phyloP scores from a whole-genome alignment of 2,113 vertebrate species.

The Ctenodactylus gundi region DNA sequence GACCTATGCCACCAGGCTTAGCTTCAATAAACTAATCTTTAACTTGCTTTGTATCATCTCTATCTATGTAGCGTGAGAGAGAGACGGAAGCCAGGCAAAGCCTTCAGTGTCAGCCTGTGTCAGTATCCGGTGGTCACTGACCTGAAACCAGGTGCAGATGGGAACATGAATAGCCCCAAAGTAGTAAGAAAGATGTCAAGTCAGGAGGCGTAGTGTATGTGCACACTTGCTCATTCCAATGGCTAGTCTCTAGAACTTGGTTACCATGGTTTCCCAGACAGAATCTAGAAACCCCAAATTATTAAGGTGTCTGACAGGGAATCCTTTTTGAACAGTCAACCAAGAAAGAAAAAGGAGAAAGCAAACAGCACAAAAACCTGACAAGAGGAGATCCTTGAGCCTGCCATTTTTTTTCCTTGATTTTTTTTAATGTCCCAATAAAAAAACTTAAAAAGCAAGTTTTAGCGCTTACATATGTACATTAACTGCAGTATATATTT shows the following conservation, averaged over 20 bases:
- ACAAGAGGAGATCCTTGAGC: background rate
- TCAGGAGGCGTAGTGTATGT: background rate
- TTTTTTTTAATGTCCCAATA: too few relatives aligned
- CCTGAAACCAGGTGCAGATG: slow-evolving; percentile 28
- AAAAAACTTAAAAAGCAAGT: too few relatives aligned
- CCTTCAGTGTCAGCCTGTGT: background rate
- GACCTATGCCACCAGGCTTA: too few relatives aligned
- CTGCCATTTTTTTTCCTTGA: too few relatives aligned
- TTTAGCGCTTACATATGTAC: too few relatives aligned
- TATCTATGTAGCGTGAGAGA: background rate
- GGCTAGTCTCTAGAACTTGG: background rate
- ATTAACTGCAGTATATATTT: too few relatives aligned
- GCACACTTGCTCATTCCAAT: background rate
- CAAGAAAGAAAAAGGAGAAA: background rate
- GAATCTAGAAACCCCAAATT: background rate
- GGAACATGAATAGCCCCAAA: background rate
- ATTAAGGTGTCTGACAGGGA: background rate
- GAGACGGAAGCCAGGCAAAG: background rate
- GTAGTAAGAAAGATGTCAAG: background rate
- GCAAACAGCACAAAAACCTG: background rate
- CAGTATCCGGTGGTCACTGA: background rate
- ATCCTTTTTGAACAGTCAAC: background rate
- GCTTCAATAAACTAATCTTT: background rate
- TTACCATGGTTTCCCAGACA: background rate
- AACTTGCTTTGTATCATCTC: background rate